Evolutionary conservation across 2,797 vertebrate species (phyloP), one percentile per base, ranked within the genome.

Genomic region (Lagocephalus sceleratus): DNA sequence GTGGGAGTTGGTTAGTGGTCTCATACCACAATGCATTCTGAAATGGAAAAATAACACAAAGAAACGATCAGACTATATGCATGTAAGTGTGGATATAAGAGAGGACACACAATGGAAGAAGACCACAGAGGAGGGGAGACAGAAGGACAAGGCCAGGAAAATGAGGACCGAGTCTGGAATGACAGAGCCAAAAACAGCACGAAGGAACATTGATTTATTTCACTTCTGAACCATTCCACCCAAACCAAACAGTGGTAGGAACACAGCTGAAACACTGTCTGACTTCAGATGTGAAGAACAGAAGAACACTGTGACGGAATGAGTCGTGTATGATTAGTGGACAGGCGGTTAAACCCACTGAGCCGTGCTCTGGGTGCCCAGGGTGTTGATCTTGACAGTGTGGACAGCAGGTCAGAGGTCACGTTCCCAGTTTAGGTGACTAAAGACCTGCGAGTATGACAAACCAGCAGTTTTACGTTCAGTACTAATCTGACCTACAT

Each of bases 371-470:
- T 78, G 69, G 71, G 73, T 78, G 79, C 66, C 76, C 72, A 60
- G 73, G 65, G 75, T 77, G 79, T 81, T 85, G 71, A 84, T 85
- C 73, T 73, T 76, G 73, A 86, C 78, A 77, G 71, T 60, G 22
- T 63, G 66, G 73, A 41, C 49, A 62, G 66, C 45, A 54, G 73
- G 83, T 87, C 75, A 84, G 42, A 79, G 82, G 79, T 83, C 66
- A 57, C 12, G 67, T 71, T 85, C 69, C 75, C 63, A 75, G 75
- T 78, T 83, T 80, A 71, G 73, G 55, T 68, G 69, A 51, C 57
- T 72, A 56, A 68, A 57, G 49, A 74, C 41, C 45, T 59, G 38
- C 4, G 8, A 45, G 64, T 29, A 57, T 63, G 58, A 77, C 60
- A 63, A 72, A 70, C 66, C 56, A 54, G 59, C n/a, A 63, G 66